Evolutionary conservation across 2,113 vertebrate genomes (phyloP).

Genomic region (Limanda limanda): DNA sequence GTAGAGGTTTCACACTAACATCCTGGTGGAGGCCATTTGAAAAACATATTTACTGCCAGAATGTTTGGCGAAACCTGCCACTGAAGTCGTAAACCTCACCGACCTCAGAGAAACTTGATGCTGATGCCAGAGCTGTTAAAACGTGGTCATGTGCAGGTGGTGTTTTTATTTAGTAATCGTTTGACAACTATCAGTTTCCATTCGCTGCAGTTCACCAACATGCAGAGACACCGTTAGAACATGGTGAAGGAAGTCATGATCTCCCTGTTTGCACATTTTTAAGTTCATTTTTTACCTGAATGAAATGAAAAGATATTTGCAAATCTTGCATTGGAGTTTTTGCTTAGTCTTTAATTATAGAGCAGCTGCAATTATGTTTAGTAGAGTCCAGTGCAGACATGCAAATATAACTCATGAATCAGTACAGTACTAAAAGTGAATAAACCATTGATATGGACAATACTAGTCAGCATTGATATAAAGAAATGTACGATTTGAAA

Average conservation of each 20-base stretch:
- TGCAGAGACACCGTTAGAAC: not conserved
- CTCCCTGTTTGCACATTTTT: too few relatives aligned
- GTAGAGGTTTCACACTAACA: not conserved
- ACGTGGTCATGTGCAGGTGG: not conserved
- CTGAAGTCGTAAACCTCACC: not conserved
- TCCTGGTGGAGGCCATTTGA: constrained; percentile 4
- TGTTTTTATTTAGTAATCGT: not conserved
- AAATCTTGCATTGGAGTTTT: too few relatives aligned
- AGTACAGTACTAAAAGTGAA: not conserved
- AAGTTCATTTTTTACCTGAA: too few relatives aligned
- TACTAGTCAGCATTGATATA: too few relatives aligned
- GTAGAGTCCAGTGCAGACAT: not conserved
- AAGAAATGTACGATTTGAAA: too few relatives aligned
- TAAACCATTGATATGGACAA: too few relatives aligned
- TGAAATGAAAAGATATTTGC: too few relatives aligned
- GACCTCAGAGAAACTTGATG: constrained; percentile 10
- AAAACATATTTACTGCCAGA: constrained; percentile 1
- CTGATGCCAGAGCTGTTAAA: not conserved
- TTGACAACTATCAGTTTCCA: not conserved
- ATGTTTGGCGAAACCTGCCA: constrained; percentile 19
- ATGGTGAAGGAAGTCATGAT: not conserved
- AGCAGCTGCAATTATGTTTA: not conserved
- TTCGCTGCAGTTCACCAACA: not conserved
- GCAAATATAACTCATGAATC: not conserved
- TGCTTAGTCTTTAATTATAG: too few relatives aligned